These are phyloP conservation scores for Rhamnusium bicolor DNA, from an alignment of 2,888 invertebrate species.

Conservation along the genomic window DNA sequence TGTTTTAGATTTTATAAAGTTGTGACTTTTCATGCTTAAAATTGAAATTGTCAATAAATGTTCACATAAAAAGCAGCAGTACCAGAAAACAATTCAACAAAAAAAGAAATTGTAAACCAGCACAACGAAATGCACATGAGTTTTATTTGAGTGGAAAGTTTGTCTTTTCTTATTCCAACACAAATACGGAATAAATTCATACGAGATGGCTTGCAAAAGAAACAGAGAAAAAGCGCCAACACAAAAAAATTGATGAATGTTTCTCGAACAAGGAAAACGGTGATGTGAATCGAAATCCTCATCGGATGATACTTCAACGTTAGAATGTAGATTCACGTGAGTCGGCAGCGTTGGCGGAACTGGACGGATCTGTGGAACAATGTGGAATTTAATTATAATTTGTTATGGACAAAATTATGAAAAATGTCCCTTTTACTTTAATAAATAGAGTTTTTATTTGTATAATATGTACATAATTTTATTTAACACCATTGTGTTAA, in stretches of 20 bases:
- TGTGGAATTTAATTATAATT: too few relatives aligned
- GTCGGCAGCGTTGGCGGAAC: not conserved
- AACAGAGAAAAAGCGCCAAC: conserved; percentile 2
- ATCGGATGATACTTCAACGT: conserved; percentile 35
- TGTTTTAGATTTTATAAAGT: too few relatives aligned
- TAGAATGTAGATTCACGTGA: conserved; percentile 16
- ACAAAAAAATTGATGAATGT: conserved; percentile 19
- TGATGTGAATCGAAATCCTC: conserved; percentile 19
- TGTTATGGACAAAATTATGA: too few relatives aligned
- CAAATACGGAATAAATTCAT: not conserved
- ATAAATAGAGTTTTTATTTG: too few relatives aligned
- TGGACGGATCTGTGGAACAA: too few relatives aligned
- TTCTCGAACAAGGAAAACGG: not conserved
- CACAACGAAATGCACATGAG: not conserved
- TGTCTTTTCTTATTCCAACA: not conserved
- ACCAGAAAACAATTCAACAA: not conserved
- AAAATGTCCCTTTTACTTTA: too few relatives aligned
- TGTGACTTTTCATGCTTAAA: too few relatives aligned
- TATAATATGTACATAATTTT: too few relatives aligned
- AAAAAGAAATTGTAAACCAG: not conserved
- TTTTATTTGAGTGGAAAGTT: not conserved
- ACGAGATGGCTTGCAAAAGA: not conserved
- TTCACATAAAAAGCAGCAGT: not conserved
- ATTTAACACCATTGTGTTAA: too few relatives aligned
- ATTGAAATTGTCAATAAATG: not conserved